Evolutionary conservation across 2,888 invertebrate genomes (phyloP), one percentile per base, ranked within the genome.

Genomic region (Ormyrus thymus): DNA sequence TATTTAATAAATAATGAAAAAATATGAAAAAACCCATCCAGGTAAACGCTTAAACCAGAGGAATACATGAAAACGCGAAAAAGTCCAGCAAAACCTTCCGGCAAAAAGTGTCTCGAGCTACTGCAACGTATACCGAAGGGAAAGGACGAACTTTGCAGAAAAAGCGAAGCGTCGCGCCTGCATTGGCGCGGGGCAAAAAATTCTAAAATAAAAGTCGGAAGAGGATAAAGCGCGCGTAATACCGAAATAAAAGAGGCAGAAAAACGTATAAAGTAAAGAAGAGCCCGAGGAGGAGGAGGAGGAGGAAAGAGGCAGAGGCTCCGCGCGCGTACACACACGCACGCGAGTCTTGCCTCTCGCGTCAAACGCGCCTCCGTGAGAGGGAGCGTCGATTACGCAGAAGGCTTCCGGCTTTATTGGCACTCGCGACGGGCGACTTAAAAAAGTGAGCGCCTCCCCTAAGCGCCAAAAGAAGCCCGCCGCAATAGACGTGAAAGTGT

Each of bases 221-320:
- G 55, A 61, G 65, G 55, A 68, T 72, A 72, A 72, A 68, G 53
- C 50, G 46, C 1, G 11, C 61, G 70, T 72, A 68, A 68, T 72
- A 68, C 50, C 29, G 53, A 66, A 66, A 77, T 77, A 77, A 78
- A 72, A 70, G 61, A 72, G 46, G 53, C 43, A 11, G 55, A 46
- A 48, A 77, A 72, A 15, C 45, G 66, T 46, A 58, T 51, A 69
- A 65, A 65, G 11, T 53, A 15, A 77, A 72, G 65, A 13, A 76
- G 29, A 66, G 65, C 50, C 45, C 13, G 50, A 68, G 29, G 53
- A 9, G 29, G 50, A 6, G 59, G 59, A 68, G 48, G 13, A 56
- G 46, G 8, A n/a, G 11, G 29, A 55, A 55, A 53, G 29, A 73
- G 61, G n/a, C 7, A 15, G 56, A 48, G 46, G 2, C 7, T 15